Conservation (phyloP, 2,888 invertebrate genomes). For the Hecatera dysodea region DNA sequence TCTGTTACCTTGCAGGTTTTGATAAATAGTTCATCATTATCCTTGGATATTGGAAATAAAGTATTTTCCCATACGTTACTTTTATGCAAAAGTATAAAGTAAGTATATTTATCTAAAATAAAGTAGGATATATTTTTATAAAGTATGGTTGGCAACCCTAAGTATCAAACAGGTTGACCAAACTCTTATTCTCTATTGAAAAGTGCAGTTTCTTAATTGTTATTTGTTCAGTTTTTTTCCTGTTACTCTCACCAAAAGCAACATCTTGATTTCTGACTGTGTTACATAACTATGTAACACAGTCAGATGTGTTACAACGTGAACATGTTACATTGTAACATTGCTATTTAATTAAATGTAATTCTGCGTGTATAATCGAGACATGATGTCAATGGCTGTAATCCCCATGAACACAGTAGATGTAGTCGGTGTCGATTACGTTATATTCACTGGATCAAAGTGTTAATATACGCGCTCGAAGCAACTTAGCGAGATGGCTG, state of each 20-base stretch:
- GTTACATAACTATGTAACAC: no score
- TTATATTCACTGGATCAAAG: slow-evolving; percentile 65
- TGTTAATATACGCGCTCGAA: slow-evolving; percentile 69
- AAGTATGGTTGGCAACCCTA: no score
- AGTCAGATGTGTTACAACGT: no score
- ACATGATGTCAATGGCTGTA: slow-evolving; percentile 60
- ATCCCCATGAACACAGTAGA: slow-evolving; percentile 53
- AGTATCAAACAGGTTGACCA: no score
- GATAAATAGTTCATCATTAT: no score
- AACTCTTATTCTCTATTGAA: not conserved
- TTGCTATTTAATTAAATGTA: slow-evolving; percentile 56
- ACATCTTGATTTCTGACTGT: slow-evolving; percentile 12
- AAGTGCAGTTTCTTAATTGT: slow-evolving; percentile 4
- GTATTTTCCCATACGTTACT: no score
- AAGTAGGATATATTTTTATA: no score
- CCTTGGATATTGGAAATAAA: no score
- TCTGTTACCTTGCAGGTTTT: no score
- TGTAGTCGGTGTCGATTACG: slow-evolving; percentile 61
- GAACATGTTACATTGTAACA: slow-evolving; percentile 26
- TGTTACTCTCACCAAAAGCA: slow-evolving; percentile 17
- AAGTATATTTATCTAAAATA: no score
- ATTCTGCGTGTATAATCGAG: slow-evolving; percentile 56
- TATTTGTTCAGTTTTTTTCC: not conserved
- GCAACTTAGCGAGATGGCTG: slow-evolving; percentile 60
- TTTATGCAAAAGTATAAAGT: no score